Conservation (phyloP, 2,797 vertebrate genomes). For the Tokudaia muenninki region DNA sequence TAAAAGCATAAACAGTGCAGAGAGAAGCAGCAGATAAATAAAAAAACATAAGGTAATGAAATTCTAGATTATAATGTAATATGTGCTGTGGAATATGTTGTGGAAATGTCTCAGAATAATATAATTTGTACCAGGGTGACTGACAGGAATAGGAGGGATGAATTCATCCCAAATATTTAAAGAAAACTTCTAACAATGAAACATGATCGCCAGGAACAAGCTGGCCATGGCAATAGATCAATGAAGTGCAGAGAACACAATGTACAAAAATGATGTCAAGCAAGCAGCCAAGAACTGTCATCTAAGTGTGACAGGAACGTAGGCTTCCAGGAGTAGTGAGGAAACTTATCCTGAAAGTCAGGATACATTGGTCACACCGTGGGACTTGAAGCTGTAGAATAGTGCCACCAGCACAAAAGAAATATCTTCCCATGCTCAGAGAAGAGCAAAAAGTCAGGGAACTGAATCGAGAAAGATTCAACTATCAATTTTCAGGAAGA, state of each 20-base stretch:
- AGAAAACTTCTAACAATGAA: neutral
- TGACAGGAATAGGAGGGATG: no score
- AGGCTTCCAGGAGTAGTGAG: neutral
- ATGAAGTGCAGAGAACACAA: neutral
- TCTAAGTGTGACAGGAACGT: no score
- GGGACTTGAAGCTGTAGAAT: neutral
- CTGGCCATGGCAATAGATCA: neutral
- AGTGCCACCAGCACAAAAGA: neutral
- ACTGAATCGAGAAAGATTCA: neutral
- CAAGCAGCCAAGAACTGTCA: neutral
- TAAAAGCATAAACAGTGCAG: neutral
- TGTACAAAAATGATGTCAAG: neutral
- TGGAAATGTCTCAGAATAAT: neutral
- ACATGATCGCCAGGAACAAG: neutral
- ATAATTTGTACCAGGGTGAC: neutral
- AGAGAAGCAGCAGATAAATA: neutral
- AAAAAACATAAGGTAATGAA: neutral
- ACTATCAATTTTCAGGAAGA: neutral
- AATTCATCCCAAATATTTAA: neutral
- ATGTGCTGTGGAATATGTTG: fast-evolving
- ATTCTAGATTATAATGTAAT: neutral
- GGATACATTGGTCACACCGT: fast-evolving
- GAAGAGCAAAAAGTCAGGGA: neutral
- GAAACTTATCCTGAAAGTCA: neutral
- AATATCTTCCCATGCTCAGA: neutral